Conservation (phyloP, 1,140 invertebrate genomes). For the Aphaenogaster rudis region DNA sequence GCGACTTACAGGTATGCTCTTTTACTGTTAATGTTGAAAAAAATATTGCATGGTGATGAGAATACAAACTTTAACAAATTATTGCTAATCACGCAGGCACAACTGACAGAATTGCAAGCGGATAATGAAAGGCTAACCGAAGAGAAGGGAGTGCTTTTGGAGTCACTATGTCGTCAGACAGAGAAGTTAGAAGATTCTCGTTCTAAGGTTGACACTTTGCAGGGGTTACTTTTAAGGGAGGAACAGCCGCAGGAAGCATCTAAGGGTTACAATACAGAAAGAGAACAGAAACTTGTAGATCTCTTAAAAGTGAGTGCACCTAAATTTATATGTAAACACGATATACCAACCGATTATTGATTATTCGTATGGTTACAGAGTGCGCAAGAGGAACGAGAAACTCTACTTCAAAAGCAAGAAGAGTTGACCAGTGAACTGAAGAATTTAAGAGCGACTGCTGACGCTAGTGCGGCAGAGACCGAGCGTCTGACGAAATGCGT, state of each 20-base stretch:
- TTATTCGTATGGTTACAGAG: slow-evolving; percentile 85
- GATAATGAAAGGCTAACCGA: slow-evolving; percentile 95
- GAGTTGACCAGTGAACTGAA: slow-evolving; percentile 91
- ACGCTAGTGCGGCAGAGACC: slow-evolving; percentile 88
- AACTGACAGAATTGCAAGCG: slow-evolving; percentile 94
- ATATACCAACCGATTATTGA: not conserved
- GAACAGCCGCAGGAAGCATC: slow-evolving; percentile 88
- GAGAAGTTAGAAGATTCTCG: slow-evolving; percentile 95
- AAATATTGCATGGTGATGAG: not conserved
- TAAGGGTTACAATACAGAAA: slow-evolving; percentile 89
- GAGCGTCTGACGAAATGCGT: slow-evolving; percentile 90
- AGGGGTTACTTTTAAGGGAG: slow-evolving; percentile 90
- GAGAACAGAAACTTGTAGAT: slow-evolving; percentile 95
- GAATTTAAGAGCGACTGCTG: slow-evolving; percentile 84
- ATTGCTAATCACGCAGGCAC: slow-evolving; percentile 85
- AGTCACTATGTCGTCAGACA: slow-evolving; percentile 96
- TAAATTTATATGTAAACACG: slow-evolving; percentile 14
- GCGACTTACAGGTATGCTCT: slow-evolving; percentile 91
- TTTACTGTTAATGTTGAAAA: not conserved
- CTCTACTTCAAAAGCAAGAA: slow-evolving; percentile 92
- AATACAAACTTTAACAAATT: not conserved
- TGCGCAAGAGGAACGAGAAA: slow-evolving; percentile 93
- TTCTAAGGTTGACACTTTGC: slow-evolving; percentile 91
- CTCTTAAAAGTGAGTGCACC: slow-evolving; percentile 90
- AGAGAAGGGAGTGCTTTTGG: slow-evolving; percentile 95